Conservation (phyloP, 2,113 vertebrate genomes). For the Myxocyprinus asiaticus region DNA sequence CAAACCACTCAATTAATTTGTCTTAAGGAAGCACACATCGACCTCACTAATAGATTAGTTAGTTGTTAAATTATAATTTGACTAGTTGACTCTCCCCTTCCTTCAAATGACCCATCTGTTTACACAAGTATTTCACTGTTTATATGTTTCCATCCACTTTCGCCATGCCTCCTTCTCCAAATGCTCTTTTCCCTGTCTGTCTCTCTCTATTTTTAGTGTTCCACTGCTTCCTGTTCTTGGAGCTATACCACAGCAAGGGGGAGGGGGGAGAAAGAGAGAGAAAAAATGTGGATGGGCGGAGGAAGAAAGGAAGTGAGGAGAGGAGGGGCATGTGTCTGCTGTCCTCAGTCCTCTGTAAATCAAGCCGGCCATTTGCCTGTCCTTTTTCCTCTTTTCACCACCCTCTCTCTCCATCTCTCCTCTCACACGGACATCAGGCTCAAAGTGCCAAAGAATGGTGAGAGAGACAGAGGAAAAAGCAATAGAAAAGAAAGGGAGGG, state of each 20-base stretch:
- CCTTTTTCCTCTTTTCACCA: slow-evolving; percentile 18
- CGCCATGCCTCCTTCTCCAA: slow-evolving; percentile 23
- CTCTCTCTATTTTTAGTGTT: slow-evolving; percentile 56
- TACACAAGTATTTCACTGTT: slow-evolving; percentile 37
- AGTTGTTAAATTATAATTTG: not conserved
- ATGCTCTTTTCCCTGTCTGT: slow-evolving; percentile 24
- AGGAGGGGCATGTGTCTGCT: slow-evolving; percentile 42
- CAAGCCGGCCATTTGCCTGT: slow-evolving; percentile 47
- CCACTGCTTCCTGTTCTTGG: slow-evolving; percentile 56
- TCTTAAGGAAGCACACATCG: too few relatives aligned
- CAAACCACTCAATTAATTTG: too few relatives aligned
- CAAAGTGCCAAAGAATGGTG: slow-evolving; percentile 23
- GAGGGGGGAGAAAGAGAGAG: slow-evolving; percentile 5
- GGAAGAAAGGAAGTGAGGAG: slow-evolving; percentile 41
- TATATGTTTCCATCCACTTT: slow-evolving; percentile 21
- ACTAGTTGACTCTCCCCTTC: not conserved
- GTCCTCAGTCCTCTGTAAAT: slow-evolving; percentile 53
- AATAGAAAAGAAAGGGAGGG: slow-evolving; percentile 9
- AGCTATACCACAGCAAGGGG: slow-evolving; percentile 41
- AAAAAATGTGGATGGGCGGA: slow-evolving; percentile 19
- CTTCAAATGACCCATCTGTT: slow-evolving; percentile 27
- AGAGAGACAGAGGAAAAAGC: not conserved
- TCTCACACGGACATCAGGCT: slow-evolving; percentile 33
- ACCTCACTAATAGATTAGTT: too few relatives aligned
- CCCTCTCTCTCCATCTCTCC: slow-evolving; percentile 22